phyloP scores from a whole-genome alignment of 2,888 invertebrate genomes.

The Chrysolina oricalcia region DNA sequence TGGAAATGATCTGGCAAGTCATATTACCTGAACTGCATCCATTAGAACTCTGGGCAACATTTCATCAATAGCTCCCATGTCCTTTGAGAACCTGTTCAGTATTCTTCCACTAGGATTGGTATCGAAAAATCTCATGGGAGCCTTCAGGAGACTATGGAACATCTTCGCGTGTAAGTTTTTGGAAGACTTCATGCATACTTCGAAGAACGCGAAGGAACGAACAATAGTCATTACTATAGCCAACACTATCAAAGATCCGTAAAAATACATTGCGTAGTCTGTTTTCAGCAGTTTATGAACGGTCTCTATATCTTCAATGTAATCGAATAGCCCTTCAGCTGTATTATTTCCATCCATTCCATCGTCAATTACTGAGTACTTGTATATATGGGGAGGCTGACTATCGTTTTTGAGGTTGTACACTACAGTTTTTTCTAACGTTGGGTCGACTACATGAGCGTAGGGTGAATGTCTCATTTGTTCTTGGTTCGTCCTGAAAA shows the following conservation, averaged over 20 bases:
- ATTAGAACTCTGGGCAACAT: constrained; percentile 78
- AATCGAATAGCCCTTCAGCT: constrained; percentile 29
- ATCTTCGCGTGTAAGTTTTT: constrained; percentile 83
- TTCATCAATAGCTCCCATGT: constrained; percentile 87
- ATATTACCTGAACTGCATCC: constrained; percentile 76
- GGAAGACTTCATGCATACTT: constrained; percentile 83
- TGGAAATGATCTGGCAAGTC: no score
- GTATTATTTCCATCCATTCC: neutral
- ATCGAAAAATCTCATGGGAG: constrained; percentile 84
- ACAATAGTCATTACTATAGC: constrained; percentile 76
- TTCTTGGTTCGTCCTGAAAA: constrained; percentile 64
- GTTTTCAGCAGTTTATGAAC: constrained; percentile 48
- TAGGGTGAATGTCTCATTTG: constrained; percentile 48
- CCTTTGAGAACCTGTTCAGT: constrained; percentile 87
- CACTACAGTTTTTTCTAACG: neutral
- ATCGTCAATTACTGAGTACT: neutral
- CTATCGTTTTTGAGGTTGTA: neutral
- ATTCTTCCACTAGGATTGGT: constrained; percentile 87
- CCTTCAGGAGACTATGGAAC: constrained; percentile 78
- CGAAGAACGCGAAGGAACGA: constrained; percentile 82
- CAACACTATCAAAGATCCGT: constrained; percentile 74
- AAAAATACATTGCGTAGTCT: constrained; percentile 68
- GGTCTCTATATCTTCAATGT: neutral
- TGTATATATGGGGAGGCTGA: neutral
- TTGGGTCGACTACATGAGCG: neutral